Evolutionary conservation across 2,888 invertebrate species (phyloP), one percentile per base, ranked within the genome.

Genomic region (Xestia xanthographa): DNA sequence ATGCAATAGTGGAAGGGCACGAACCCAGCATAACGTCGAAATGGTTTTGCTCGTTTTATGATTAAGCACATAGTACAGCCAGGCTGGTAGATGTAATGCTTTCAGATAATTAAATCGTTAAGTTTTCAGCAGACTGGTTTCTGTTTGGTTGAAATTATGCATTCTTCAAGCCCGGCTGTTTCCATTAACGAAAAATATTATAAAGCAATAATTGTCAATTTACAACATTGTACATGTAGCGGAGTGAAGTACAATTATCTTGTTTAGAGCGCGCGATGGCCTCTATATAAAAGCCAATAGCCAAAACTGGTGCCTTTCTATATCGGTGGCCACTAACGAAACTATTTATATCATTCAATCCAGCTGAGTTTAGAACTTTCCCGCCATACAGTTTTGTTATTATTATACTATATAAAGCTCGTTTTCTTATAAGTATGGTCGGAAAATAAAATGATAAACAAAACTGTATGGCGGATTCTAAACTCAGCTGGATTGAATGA

Each of bases 11-110:
- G 45, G 29, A 34, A 41, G 29, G 34, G 53, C 17, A 53, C 20
- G 72, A n/a, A 72, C 38, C 50, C n/a, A 72, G 41, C 29, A 72
- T 41, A 72, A 79, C 38, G 67, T 75, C 34, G 60, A 66, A 85
- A 75, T 79, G 68, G 70, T 88, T 85, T 86, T 86, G 82, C 75
- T 86, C 85, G 78, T 82, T 85, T 66, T 75, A 82, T 79, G 78
- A 82, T 80, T 80, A 53, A 58, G 48, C 12, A 69, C 65, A 38
- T 34, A 66, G 14, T 62, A 66, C 41, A 48, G 26, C 72, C 68
- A 76, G 75, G 38, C 62, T 53, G 65, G 58, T 62, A 72, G 48
- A 17, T 63, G 14, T 58, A 48, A 60, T n/a, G 56, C 48, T 73
- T 71, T 62, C 45, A 62, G 38, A 34, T 53, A 79, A 70, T 67